Percentiles rank a stretch among this genome's conserved stretches.
Conservation (phyloP, 35 echinoderm and acorn worm genomes). For the Hemicentrotus pulcherrimus region DNA sequence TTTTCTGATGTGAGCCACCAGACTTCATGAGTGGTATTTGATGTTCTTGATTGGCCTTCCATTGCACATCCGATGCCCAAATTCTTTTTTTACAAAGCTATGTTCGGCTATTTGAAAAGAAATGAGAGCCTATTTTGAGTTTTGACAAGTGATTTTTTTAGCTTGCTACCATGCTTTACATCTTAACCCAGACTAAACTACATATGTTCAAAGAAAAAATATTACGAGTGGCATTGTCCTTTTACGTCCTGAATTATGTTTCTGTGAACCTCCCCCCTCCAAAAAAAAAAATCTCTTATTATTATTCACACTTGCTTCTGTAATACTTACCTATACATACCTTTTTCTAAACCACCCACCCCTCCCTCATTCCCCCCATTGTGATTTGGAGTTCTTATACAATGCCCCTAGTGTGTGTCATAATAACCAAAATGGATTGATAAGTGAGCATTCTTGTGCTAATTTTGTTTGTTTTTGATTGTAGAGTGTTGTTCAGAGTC, state of each 20-base stretch:
- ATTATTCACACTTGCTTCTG: no score
- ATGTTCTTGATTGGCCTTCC: neutral
- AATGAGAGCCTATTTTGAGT: neutral
- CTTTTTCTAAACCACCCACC: no score
- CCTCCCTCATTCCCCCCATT: neutral
- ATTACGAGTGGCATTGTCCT: no score
- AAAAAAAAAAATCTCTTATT: no score
- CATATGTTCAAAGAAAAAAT: no score
- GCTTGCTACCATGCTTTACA: neutral
- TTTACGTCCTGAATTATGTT: no score
- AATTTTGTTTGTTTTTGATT: neutral
- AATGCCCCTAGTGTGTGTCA: neutral
- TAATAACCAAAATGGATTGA: neutral
- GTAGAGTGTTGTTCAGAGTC: conserved; percentile 94
- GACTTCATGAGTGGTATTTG: neutral
- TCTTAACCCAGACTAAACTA: neutral
- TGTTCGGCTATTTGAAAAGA: neutral
- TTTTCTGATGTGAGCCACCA: no score
- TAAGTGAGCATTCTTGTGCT: neutral
- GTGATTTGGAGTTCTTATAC: neutral
- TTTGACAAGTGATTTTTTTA: neutral
- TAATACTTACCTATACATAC: no score
- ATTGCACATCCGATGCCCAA: neutral
- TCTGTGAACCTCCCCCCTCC: no score
- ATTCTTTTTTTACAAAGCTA: neutral